A percentile compares a stretch with the other conserved stretches of the same genome.
These are phyloP conservation scores for Thaumetopoea pityocampa DNA, from an alignment of 1,140 invertebrate genomes.

Conservation along the genomic window DNA sequence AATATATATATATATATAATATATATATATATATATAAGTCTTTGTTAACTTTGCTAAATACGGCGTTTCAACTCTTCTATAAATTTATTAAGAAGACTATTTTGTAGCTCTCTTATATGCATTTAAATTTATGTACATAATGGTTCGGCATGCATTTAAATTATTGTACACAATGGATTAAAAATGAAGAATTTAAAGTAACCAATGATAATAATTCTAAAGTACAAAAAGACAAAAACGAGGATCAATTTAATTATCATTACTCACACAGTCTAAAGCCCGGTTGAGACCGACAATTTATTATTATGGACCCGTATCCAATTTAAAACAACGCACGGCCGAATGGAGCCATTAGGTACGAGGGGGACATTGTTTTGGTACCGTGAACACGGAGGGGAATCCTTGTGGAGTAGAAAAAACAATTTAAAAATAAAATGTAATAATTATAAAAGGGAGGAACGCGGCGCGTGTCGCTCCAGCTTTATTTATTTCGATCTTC, in stretches of 20 bases:
- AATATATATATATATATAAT: no score
- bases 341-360: constrained; percentile 50
- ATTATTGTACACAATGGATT: constrained; percentile 3
- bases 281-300: constrained; percentile 69
- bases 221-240: constrained; percentile 36
- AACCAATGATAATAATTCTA: constrained; percentile 11
- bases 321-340: constrained; percentile 71
- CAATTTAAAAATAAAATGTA: constrained; percentile 76
- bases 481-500: constrained; percentile 64
- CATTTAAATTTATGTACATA: no score
- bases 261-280: constrained; percentile 61
- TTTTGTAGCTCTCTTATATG: no score
- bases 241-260: constrained; percentile 70
- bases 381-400: constrained; percentile 56
- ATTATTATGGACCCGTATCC: constrained; percentile 73
- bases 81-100: no score
- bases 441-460: constrained; percentile 70
- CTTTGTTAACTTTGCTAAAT: no score
- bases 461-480: constrained; percentile 59
- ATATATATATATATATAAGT: no score
- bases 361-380: constrained; percentile 63
- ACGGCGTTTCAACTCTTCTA: no score
- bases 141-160: constrained; percentile 7
- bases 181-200: constrained; percentile 5
- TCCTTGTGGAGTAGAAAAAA: constrained; percentile 66